phyloP scores from a whole-genome alignment of 1,140 invertebrate genomes.

The Drosophila varians region DNA sequence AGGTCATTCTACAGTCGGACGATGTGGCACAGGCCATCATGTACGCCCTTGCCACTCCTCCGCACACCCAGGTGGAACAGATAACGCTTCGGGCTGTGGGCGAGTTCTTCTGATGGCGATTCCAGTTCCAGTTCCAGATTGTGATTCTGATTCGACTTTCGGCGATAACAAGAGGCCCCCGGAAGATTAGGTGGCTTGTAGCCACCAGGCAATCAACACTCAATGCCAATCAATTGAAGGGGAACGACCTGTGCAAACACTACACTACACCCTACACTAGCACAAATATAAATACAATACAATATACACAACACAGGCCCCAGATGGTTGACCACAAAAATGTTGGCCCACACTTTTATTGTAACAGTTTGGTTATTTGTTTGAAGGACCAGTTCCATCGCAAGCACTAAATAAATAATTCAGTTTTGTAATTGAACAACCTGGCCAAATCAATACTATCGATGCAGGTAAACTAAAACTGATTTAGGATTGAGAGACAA shows the following conservation, averaged over 20 bases:
- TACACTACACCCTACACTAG: not conserved
- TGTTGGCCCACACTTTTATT: constrained; percentile 51
- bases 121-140: not conserved
- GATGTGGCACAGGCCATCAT: constrained; percentile 86
- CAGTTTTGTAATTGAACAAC: constrained; percentile 50
- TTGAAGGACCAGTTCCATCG: not conserved
- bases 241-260: constrained; percentile 37
- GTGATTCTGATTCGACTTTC: not conserved
- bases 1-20: constrained; percentile 73
- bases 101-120: constrained; percentile 64
- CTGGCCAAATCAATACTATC: constrained; percentile 7
- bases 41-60: constrained; percentile 86
- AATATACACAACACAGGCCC: not conserved
- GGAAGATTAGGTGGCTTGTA: constrained; percentile 14
- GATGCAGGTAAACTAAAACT: constrained; percentile 2
- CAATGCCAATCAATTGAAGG: constrained; percentile 54
- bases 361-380: constrained; percentile 44
- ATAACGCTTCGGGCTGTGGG: constrained; percentile 79
- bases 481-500: not conserved
- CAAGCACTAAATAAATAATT: constrained; percentile 66
- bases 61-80: constrained; percentile 86
- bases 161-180: not conserved
- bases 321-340: constrained; percentile 25
- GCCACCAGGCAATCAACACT: constrained; percentile 55
- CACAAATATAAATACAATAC: not conserved